Evolutionary conservation across 2,113 vertebrate species (phyloP), one percentile per base, ranked within the genome.

Genomic region (Psephotus haematonotus): DNA sequence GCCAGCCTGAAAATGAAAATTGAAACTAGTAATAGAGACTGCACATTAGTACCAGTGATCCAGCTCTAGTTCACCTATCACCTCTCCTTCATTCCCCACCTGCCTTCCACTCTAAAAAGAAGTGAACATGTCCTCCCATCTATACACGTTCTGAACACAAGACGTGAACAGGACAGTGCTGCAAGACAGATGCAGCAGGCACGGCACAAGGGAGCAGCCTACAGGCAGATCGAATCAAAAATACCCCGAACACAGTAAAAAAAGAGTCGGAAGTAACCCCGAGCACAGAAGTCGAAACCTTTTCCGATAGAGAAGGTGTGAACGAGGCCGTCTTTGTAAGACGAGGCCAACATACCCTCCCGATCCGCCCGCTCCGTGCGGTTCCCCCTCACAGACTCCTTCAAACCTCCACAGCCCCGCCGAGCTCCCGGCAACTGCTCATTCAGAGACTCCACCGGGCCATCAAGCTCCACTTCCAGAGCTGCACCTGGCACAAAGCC

Each of bases 221-320:
- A 29, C 49, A 14, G 28, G 9, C 20, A 46, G 12, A 8, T 4
- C 8, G 7, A 52, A 44, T 3, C 7, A 16, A 31, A 43, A 25
- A 13, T 18, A 27, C 15, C 5, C 8, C 19, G 2, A 17, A 20
- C 24, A 5, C 11, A 16, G 28, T 2, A 10, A 46, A 27, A 37
- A 17, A 31, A n/a, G 22, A 25, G 19, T 2, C 35, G 1, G 23
- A 41, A 19, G 15, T 0, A 4, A 9, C 11, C 31, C 29, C 22
- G 0, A 43, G 4, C 4, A 28, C 64, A 17, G 37, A 11, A 7
- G 14, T 24, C 3, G 17, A 10, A 33, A 14, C 2, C 14, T 64
- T 24, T 17, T 28, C 24, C 7, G 1, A n/a, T 2, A 17, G 5
- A 3, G 29, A 44, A 22, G 13, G 9, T 1, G 10, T 0, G 4